Evolutionary conservation across 2,113 vertebrate species (phyloP), one percentile per base, ranked within the genome.

Genomic region (Salvelinus namaycush): DNA sequence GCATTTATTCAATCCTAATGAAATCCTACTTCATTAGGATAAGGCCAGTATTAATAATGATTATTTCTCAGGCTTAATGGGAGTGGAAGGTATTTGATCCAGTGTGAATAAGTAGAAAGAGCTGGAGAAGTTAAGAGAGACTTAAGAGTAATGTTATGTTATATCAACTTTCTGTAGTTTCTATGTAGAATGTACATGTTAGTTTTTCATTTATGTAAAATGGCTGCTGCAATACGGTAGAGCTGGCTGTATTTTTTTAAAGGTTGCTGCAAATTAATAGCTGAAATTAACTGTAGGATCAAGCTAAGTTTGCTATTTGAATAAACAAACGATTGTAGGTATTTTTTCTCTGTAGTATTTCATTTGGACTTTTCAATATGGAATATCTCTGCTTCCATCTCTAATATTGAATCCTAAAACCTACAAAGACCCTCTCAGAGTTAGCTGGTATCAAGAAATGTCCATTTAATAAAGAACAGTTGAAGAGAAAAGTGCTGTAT

Each of bases 401-500:
- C 59, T 22, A 22, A n/a, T 9, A 62, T 62, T 57, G 54, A 57
- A 62, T 22, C 20, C 13, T n/a, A 22, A n/a, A 62, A 1, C 1
- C 59, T 22, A 62, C 59, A 54, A 14, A 54, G 51, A 54, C 51
- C 49, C n/a, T 62, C 59, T n/a, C n/a, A 9, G 2, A 8, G 59
- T 9, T 24, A 1, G 4, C 16, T 54, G 16, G 51, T 54, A 81
- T 82, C 73, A 88, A 88, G 85, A 85, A 85, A 54, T 54, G 51
- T 54, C 51, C 0, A 54, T 16, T 54, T 54, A 54, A 54, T 4
- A 54, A 22, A 86, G 73, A 70, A 29, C 20, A 79, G 70, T 74
- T 22, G 2, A 78, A 81, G 57, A 82, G 16, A 81, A 48, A 54
- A 20, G 31, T 27, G 20, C 73, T 51, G 14, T 27, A 26, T 57